Conservation (phyloP, 2,888 invertebrate species). For the Eristalinus sepulchralis region DNA sequence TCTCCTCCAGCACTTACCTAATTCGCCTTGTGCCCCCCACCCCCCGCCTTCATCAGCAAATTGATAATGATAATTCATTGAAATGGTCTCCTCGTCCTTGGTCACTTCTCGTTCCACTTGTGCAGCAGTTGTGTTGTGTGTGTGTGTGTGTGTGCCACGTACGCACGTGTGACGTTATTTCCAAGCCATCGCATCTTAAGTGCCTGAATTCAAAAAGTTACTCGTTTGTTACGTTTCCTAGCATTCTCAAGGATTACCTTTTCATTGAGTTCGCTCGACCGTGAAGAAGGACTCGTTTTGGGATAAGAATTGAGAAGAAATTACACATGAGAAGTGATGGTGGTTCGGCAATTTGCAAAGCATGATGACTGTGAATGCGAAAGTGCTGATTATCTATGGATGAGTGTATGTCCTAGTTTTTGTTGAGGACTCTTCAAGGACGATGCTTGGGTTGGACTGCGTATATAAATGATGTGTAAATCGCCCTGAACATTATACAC, state of each 20-base stretch:
- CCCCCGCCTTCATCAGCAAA: background rate
- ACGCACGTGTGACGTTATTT: background rate
- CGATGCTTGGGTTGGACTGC: background rate
- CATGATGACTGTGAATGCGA: background rate
- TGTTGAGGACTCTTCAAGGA: background rate
- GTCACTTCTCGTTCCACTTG: background rate
- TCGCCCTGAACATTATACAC: too few species aligned
- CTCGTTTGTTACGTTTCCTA: background rate
- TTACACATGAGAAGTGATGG: background rate
- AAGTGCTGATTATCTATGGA: background rate
- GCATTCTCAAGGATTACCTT: background rate
- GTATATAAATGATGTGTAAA: too few species aligned
- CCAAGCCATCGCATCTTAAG: background rate
- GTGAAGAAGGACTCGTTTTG: background rate
- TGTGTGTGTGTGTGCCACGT: background rate
- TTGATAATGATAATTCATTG: background rate
- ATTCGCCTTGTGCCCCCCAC: background rate
- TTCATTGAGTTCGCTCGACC: background rate
- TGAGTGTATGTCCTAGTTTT: background rate
- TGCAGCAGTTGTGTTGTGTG: background rate
- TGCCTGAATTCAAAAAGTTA: background rate
- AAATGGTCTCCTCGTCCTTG: background rate
- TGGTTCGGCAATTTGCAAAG: background rate
- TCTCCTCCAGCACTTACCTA: background rate
- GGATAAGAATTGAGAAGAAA: background rate